phyloP scores from a whole-genome alignment of 2,113 vertebrate genomes.

The Caracal caracal region DNA sequence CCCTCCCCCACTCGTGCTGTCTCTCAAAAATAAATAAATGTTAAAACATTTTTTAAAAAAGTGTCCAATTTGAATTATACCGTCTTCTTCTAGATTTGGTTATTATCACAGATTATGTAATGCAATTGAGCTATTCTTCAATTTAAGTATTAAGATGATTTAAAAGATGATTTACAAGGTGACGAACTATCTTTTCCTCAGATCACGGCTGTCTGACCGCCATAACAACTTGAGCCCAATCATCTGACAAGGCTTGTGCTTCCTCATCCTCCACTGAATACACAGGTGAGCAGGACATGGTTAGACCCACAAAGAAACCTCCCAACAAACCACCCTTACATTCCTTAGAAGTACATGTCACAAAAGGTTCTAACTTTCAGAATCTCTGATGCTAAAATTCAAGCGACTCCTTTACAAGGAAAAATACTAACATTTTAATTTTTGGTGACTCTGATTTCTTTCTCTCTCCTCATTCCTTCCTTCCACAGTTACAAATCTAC shows the following conservation, averaged over 20 bases:
- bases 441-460: neutral
- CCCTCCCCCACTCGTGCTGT: no score
- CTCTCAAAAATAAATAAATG: no score
- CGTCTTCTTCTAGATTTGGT: neutral
- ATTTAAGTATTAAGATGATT: neutral
- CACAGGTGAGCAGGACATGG: neutral
- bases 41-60: no score
- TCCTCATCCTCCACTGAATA: neutral
- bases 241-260: neutral
- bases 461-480: neutral
- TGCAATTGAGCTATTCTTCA: neutral
- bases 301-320: neutral
- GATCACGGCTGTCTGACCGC: neutral
- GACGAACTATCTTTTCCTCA: neutral
- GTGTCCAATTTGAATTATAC: neutral
- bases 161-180: neutral
- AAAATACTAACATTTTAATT: neutral
- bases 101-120: neutral
- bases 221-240: accelerated
- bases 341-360: neutral
- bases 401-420: neutral
- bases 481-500: neutral
- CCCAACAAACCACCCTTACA: no score
- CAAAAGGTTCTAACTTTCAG: neutral
- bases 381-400: neutral